Conservation (phyloP, 2,888 invertebrate genomes). For the Synanthedon myopaeformis region DNA sequence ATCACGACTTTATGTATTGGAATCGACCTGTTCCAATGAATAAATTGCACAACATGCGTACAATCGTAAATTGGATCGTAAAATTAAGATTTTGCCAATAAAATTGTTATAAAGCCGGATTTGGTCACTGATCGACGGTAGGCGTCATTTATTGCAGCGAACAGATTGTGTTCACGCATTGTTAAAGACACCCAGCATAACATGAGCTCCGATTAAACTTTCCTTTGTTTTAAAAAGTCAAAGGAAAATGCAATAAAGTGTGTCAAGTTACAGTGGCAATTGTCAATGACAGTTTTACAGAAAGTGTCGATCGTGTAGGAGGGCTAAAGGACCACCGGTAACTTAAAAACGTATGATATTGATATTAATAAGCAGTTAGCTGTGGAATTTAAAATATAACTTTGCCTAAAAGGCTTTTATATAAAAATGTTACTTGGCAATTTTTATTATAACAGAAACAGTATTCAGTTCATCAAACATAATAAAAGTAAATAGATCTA, state of each 20-base stretch:
- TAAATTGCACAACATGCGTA: slow-evolving; percentile 19
- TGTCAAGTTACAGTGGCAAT: neutral
- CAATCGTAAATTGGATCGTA: slow-evolving; percentile 22
- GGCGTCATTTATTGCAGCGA: slow-evolving; percentile 24
- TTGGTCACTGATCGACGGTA: slow-evolving; percentile 18
- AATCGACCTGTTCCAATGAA: neutral
- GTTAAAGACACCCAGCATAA: neutral
- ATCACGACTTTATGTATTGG: too few relatives aligned
- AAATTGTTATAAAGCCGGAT: slow-evolving; percentile 24
- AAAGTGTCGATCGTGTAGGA: neutral
- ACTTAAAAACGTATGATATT: too few relatives aligned
- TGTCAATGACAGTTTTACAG: neutral
- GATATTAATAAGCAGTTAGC: too few relatives aligned
- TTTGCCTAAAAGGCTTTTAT: too few relatives aligned
- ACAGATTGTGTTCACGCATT: neutral
- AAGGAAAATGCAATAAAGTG: neutral
- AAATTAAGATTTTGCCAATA: slow-evolving; percentile 34
- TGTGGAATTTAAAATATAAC: too few relatives aligned
- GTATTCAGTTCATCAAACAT: too few relatives aligned
- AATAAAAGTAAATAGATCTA: too few relatives aligned
- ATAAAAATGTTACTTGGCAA: too few relatives aligned
- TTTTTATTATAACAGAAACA: too few relatives aligned
- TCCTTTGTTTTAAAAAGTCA: neutral
- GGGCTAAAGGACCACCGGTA: neutral
- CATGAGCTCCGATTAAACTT: neutral